Evolutionary conservation across 53 echinoderm and acorn worm species (phyloP).

Genomic region (Holothuria scabra): DNA sequence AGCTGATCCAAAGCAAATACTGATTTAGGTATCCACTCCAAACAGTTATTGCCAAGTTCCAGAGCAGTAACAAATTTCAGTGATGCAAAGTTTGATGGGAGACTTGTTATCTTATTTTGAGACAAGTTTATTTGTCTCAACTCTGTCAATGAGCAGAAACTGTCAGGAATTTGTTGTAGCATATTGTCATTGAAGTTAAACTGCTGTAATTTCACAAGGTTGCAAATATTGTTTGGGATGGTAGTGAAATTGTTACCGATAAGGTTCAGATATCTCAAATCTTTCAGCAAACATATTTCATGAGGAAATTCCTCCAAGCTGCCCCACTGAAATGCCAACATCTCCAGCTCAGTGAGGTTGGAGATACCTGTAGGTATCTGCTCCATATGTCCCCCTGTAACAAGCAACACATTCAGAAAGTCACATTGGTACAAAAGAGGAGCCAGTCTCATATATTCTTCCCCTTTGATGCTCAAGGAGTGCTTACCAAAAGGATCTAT

Average conservation of each 20-base stretch:
- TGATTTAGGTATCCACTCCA: slow-evolving; percentile 80
- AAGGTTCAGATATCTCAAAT: slow-evolving; percentile 64
- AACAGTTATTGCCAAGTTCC: slow-evolving; percentile 72
- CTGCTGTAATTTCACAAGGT: slow-evolving; percentile 60
- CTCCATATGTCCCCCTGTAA: slow-evolving; percentile 60
- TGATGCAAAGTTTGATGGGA: slow-evolving; percentile 68
- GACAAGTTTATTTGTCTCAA: slow-evolving; percentile 58
- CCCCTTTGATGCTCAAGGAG: slow-evolving; percentile 68
- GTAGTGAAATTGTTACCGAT: slow-evolving; percentile 72
- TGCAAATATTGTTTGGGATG: slow-evolving; percentile 46
- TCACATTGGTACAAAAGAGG: slow-evolving; percentile 46
- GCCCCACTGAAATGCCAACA: slow-evolving; percentile 63
- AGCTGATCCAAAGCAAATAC: slow-evolving; percentile 83
- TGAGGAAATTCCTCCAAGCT: slow-evolving; percentile 57
- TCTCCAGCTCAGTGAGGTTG: slow-evolving; percentile 56
- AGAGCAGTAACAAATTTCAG: slow-evolving; percentile 64
- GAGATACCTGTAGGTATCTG: slow-evolving; percentile 55
- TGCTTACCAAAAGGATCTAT: slow-evolving; percentile 68
- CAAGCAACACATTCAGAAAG: slow-evolving; percentile 67
- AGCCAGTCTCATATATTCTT: slow-evolving; percentile 52
- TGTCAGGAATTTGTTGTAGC: slow-evolving; percentile 60
- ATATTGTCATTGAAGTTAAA: slow-evolving; percentile 72
- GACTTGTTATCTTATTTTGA: slow-evolving; percentile 73
- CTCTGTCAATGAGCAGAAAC: slow-evolving; percentile 53
- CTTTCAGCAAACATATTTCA: slow-evolving; percentile 56